These are phyloP conservation scores for Torymus auratus DNA, from an alignment of 2,888 invertebrate species.

Conservation along the genomic window DNA sequence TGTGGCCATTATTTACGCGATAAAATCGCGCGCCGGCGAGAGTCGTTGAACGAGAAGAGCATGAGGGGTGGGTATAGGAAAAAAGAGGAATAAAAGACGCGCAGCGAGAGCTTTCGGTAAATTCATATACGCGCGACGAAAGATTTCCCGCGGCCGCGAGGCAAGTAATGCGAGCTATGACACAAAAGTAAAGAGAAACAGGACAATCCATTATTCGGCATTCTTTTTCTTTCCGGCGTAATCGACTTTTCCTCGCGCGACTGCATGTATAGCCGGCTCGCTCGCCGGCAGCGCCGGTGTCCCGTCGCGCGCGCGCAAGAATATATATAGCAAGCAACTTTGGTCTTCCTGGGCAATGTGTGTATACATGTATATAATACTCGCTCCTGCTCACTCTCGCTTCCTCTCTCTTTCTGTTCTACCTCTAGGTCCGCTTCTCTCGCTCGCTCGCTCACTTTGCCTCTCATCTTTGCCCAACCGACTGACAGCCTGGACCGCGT, in stretches of 20 bases:
- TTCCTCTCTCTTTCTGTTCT: background rate
- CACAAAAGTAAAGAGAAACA: slow-evolving; percentile 52
- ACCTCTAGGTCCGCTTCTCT: slow-evolving; percentile 47
- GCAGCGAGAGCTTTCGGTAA: slow-evolving; percentile 25
- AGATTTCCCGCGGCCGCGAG: slow-evolving; percentile 5
- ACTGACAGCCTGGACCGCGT: slow-evolving; percentile 76
- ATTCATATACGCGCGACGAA: slow-evolving; percentile 13
- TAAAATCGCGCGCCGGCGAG: slow-evolving; percentile 27
- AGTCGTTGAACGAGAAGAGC: no score
- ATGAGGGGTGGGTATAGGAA: no score
- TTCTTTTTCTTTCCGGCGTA: slow-evolving; percentile 54
- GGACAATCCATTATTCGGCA: slow-evolving; percentile 50
- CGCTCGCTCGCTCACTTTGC: slow-evolving; percentile 55
- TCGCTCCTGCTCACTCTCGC: slow-evolving; percentile 18
- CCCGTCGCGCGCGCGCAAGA: slow-evolving; percentile 25
- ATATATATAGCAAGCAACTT: slow-evolving; percentile 39
- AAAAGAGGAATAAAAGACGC: slow-evolving; percentile 18
- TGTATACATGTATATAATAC: slow-evolving; percentile 40
- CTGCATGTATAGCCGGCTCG: background rate
- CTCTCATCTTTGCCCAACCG: slow-evolving; percentile 71
- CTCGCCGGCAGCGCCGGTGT: background rate
- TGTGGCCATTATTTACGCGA: slow-evolving; percentile 38
- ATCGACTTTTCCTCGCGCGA: slow-evolving; percentile 55
- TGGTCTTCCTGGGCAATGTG: slow-evolving; percentile 57
- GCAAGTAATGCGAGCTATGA: slow-evolving; percentile 47